These are phyloP conservation scores for Plodia interpunctella DNA, from an alignment of 1,140 invertebrate species.

Conservation along the genomic window DNA sequence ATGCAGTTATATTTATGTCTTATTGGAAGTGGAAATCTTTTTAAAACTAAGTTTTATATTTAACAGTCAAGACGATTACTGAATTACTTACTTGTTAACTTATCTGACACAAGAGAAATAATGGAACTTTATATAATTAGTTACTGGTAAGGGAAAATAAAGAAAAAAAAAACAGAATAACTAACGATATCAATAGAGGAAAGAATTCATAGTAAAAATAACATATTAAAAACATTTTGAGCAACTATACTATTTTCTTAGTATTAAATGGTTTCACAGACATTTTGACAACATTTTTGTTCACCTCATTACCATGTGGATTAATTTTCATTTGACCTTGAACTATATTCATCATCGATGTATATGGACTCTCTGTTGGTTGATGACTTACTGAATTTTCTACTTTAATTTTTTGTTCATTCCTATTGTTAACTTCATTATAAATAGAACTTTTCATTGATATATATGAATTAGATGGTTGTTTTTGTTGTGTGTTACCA, in stretches of 20 bases:
- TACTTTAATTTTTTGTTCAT: conserved; percentile 32
- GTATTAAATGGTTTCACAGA: conserved; percentile 52
- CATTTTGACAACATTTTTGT: conserved; percentile 60
- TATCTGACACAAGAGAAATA: no score
- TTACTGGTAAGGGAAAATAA: no score
- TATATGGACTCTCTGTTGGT: conserved; percentile 51
- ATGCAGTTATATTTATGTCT: no score
- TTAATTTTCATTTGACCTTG: conserved; percentile 75
- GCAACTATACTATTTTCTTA: conserved; percentile 46
- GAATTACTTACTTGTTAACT: no score
- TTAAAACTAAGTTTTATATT: no score
- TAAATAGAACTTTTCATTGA: conserved; percentile 78
- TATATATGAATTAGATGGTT: conserved; percentile 35
- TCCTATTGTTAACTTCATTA: conserved; percentile 53
- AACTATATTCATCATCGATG: conserved; percentile 71
- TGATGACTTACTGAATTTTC: conserved; percentile 38
- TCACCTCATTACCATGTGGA: conserved; percentile 57
- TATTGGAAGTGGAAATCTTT: no score
- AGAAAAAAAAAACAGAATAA: no score
- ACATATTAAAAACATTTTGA: conserved; percentile 25
- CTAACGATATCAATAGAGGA: no score
- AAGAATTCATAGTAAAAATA: no score
- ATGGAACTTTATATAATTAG: no score
- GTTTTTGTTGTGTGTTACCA: conserved; percentile 19
- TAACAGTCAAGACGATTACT: no score